These are phyloP conservation scores for Watsonalla cultraria DNA, from an alignment of 2,888 invertebrate species.

Conservation along the genomic window DNA sequence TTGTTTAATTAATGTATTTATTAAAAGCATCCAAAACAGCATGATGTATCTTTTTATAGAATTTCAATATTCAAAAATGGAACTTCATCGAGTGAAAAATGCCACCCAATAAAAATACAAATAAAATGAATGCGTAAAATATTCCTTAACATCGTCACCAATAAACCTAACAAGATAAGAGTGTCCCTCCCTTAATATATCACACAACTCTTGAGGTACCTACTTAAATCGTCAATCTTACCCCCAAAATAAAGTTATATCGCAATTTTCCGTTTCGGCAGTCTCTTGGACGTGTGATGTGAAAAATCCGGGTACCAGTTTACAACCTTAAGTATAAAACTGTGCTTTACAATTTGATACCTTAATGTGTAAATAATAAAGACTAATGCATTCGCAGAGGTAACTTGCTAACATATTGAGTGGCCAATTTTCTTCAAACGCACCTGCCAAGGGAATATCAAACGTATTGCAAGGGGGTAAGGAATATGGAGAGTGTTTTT, in stretches of 20 bases:
- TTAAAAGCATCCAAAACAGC: no score
- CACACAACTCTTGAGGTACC: slow-evolving; percentile 40
- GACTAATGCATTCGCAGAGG: slow-evolving; percentile 10
- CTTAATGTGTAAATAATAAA: slow-evolving; percentile 8
- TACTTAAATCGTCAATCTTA: slow-evolving; percentile 68
- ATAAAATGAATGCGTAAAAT: slow-evolving; percentile 8
- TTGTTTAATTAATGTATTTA: no score
- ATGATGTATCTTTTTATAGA: background rate
- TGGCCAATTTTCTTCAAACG: slow-evolving; percentile 13
- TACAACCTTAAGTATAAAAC: slow-evolving; percentile 5
- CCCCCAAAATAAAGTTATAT: slow-evolving; percentile 71
- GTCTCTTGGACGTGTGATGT: slow-evolving; percentile 58
- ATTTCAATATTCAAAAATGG: background rate
- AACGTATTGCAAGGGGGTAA: slow-evolving; percentile 12
- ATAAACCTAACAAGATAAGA: slow-evolving; percentile 49
- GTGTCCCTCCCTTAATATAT: slow-evolving; percentile 41
- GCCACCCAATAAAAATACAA: slow-evolving; percentile 1
- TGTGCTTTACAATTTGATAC: slow-evolving; percentile 16
- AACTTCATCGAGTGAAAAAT: background rate
- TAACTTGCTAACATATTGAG: slow-evolving; percentile 36
- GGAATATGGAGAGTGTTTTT: slow-evolving; percentile 5
- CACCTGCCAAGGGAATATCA: slow-evolving; percentile 12
- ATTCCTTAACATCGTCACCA: slow-evolving; percentile 15
- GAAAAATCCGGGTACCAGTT: slow-evolving; percentile 40
- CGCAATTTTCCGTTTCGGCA: slow-evolving; percentile 70